These are phyloP conservation scores for Neolamprologus modestus DNA, from an alignment of 2,113 vertebrate species.

Conservation along the genomic window DNA sequence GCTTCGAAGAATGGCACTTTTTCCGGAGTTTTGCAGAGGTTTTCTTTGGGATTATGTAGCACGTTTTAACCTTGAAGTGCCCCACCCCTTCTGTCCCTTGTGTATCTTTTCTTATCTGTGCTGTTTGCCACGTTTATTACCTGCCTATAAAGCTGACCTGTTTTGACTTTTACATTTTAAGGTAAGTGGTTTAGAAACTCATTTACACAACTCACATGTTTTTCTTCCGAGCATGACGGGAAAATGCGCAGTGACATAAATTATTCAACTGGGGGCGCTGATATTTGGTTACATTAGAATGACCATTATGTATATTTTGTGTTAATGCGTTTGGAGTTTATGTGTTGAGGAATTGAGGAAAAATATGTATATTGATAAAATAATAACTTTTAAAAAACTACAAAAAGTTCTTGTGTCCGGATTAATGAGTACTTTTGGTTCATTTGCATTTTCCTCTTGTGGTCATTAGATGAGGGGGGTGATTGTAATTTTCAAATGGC, in stretches of 20 bases:
- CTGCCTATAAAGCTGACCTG: neutral
- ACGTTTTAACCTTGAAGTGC: neutral
- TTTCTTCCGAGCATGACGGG: neutral
- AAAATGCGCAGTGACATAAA: neutral
- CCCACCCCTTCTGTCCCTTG: accelerated
- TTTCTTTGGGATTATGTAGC: neutral
- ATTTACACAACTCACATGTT: neutral
- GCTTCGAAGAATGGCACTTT: neutral
- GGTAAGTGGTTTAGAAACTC: neutral
- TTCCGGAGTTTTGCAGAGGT: accelerated
- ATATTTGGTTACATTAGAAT: neutral
- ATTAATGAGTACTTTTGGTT: neutral
- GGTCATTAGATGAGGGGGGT: neutral
- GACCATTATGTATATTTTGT: neutral
- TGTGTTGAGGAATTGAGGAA: neutral
- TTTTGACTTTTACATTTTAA: neutral
- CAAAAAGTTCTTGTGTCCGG: neutral
- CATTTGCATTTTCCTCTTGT: neutral
- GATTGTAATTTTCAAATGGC: neutral
- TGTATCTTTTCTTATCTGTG: neutral
- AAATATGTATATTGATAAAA: neutral
- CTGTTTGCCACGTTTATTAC: neutral
- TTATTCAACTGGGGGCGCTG: neutral
- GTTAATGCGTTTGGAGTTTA: neutral
- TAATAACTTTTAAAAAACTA: neutral